phyloP scores from a whole-genome alignment of 1,140 invertebrate genomes.

The Ips typographus region DNA sequence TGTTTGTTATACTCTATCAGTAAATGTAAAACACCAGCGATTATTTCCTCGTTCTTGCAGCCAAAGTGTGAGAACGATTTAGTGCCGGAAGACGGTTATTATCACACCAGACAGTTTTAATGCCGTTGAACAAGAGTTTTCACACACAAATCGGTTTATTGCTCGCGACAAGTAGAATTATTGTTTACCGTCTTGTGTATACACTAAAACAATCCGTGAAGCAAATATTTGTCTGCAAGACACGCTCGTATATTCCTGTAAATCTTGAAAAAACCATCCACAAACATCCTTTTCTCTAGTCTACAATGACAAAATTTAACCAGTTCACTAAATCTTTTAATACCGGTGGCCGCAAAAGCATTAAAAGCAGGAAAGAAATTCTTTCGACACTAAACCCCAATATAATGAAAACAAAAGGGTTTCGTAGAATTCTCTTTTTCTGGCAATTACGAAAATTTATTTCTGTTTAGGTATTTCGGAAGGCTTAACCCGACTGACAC shows the following conservation, averaged over 20 bases:
- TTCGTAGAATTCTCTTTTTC: constrained; percentile 14
- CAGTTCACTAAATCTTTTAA: constrained; percentile 1
- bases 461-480: constrained; percentile 27
- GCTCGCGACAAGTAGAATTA: neutral
- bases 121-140: constrained; percentile 9
- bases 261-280: no score
- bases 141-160: constrained; percentile 3
- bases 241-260: neutral
- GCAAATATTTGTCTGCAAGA: neutral
- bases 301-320: no score
- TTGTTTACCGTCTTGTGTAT: neutral
- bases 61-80: constrained; percentile 23
- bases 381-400: neutral
- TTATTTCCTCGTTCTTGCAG: constrained; percentile 17
- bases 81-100: constrained; percentile 17
- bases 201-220: neutral
- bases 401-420: constrained; percentile 14
- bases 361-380: constrained; percentile 1
- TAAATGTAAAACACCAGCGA: constrained; percentile 12
- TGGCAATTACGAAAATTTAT: constrained; percentile 22
- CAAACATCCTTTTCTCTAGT: no score
- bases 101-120: constrained; percentile 20
- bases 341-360: neutral
- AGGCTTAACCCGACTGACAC: constrained; percentile 17
- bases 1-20: neutral